A percentile compares a stretch with the other conserved stretches of the same genome.
phyloP scores from a whole-genome alignment of 2,888 invertebrate species.

The Sphecodes monilicornis region DNA sequence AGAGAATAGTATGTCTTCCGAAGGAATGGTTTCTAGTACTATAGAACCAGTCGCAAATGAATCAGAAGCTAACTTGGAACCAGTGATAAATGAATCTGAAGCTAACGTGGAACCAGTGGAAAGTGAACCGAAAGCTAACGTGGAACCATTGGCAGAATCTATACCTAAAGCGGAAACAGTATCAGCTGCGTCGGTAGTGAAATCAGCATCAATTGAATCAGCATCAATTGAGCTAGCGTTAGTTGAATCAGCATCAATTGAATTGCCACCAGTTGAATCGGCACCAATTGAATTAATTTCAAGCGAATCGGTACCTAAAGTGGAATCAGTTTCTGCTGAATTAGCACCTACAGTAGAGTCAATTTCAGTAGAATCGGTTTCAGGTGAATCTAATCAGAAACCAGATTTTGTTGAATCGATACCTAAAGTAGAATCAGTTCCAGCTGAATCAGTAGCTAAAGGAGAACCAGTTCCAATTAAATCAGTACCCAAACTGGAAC shows the following conservation, averaged over 20 bases:
- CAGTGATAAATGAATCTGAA: not conserved
- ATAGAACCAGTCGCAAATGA: not conserved
- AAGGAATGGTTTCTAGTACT: conserved; percentile 21
- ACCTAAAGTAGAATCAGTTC: not conserved
- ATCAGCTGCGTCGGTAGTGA: not conserved
- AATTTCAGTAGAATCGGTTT: not conserved
- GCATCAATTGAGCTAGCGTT: not conserved
- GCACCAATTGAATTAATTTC: not conserved
- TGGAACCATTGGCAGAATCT: not conserved
- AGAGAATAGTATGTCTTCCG: conserved; percentile 41
- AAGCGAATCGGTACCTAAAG: not conserved
- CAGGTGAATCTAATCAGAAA: not conserved
- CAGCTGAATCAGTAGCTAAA: not conserved
- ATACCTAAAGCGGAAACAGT: conserved; percentile 15
- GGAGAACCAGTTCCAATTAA: not conserved
- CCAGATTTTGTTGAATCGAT: not conserved
- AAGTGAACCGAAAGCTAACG: not conserved
- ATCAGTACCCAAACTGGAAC: not conserved
- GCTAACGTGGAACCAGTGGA: not conserved
- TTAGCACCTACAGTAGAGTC: not conserved
- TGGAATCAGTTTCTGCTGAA: not conserved
- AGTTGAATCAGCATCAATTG: not conserved
- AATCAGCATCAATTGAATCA: not conserved
- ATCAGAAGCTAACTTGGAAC: not conserved
- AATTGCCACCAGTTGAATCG: not conserved